Evolutionary conservation across 1,140 invertebrate species (phyloP).

Genomic region (Cydia amplana): DNA sequence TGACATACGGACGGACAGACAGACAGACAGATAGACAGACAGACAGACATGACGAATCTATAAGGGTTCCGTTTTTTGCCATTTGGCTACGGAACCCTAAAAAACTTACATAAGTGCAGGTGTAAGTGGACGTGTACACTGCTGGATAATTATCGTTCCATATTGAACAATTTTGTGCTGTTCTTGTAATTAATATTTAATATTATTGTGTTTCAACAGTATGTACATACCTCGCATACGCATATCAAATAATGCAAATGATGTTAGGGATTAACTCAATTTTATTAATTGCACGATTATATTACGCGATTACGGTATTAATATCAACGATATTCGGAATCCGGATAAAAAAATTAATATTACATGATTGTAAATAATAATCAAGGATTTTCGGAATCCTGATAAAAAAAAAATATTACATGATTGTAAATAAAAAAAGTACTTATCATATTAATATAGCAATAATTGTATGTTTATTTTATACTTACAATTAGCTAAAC

Average conservation of each 20-base stretch:
- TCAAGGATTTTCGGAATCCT: not conserved
- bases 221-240: not conserved
- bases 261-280: slow-evolving; percentile 23
- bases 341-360: not conserved
- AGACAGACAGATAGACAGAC: too few species aligned
- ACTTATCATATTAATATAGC: too few species aligned
- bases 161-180: not conserved
- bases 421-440: too few species aligned
- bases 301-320: not conserved
- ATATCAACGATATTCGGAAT: not conserved
- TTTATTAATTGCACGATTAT: slow-evolving; percentile 10
- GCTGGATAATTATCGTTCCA: not conserved
- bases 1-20: too few species aligned
- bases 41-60: too few species aligned
- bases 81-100: too few species aligned
- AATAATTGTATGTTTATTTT: too few species aligned
- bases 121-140: not conserved
- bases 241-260: slow-evolving; percentile 6
- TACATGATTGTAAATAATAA: too few species aligned
- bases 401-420: not conserved
- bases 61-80: too few species aligned
- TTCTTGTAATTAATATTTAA: not conserved
- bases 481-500: too few species aligned
- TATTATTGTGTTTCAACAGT: not conserved
- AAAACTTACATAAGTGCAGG: too few species aligned